Percentiles rank a stretch among this genome's conserved stretches.
Evolutionary conservation across 2,888 invertebrate genomes (phyloP).

Genomic region (Halictus ligatus): DNA sequence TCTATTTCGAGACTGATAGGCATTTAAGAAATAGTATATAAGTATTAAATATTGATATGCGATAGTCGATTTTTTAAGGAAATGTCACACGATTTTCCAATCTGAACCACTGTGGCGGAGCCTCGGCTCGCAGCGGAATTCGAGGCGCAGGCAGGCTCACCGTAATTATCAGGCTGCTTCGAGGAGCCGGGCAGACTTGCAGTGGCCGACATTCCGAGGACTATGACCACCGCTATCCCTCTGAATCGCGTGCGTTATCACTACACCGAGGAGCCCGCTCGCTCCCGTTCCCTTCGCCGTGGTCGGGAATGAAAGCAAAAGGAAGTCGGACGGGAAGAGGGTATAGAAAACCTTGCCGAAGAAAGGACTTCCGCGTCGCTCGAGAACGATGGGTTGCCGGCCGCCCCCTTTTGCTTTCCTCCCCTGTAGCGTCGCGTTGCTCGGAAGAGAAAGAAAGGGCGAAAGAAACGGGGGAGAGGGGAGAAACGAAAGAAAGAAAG

Average conservation of each 20-base stretch:
- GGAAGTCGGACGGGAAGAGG: not conserved
- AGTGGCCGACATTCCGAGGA: slow-evolving; percentile 64
- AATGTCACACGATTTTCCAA: no score
- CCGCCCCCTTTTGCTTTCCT: not conserved
- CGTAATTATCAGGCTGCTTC: slow-evolving; percentile 71
- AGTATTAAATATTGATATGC: no score
- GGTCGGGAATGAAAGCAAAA: not conserved
- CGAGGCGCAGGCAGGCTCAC: slow-evolving; percentile 47
- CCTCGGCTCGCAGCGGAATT: not conserved
- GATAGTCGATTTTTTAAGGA: no score
- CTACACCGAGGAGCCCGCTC: not conserved
- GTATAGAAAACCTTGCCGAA: not conserved
- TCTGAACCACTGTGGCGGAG: no score
- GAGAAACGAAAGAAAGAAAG: no score
- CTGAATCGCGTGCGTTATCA: slow-evolving; percentile 2
- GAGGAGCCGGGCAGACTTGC: slow-evolving; percentile 74
- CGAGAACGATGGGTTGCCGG: not conserved
- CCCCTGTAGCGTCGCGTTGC: not conserved
- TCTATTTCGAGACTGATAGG: no score
- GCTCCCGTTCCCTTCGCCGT: not conserved
- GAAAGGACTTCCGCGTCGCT: slow-evolving; percentile 9
- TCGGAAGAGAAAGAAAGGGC: not conserved
- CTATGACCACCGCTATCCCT: not conserved
- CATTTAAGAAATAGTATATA: no score
- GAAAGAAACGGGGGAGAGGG: not conserved